Evolutionary conservation across 2,888 invertebrate species (phyloP).

Genomic region (Drosophila kambysellisi): DNA sequence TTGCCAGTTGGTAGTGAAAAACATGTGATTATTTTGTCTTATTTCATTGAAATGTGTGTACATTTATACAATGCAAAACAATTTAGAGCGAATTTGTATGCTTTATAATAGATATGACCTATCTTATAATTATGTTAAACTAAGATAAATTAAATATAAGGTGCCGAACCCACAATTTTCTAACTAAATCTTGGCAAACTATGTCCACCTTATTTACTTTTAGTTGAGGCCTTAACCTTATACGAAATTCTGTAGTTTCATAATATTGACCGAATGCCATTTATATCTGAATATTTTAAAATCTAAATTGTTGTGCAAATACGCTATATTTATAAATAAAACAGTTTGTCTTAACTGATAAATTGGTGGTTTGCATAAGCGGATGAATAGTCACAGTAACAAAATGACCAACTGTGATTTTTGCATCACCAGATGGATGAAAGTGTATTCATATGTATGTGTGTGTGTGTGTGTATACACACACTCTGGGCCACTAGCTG

Average conservation of each 20-base stretch:
- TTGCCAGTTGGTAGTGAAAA: background rate
- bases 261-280: background rate
- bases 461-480: background rate
- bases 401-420: slow-evolving; percentile 2
- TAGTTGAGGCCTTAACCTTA: background rate
- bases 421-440: slow-evolving; percentile 4
- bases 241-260: background rate
- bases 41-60: background rate
- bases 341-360: background rate
- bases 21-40: background rate
- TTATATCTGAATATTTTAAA: background rate
- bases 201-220: background rate
- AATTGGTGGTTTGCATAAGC: background rate
- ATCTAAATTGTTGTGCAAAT: background rate
- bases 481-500: slow-evolving; percentile 6
- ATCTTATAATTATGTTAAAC: background rate
- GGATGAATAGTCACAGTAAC: slow-evolving; percentile 1
- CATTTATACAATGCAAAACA: background rate
- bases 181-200: background rate
- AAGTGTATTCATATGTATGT: background rate
- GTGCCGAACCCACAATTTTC: background rate
- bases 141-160: background rate
- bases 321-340: background rate
- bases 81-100: background rate
- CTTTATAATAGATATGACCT: background rate